phyloP scores from a whole-genome alignment of 2,797 vertebrate species.

The Falco cherrug region DNA sequence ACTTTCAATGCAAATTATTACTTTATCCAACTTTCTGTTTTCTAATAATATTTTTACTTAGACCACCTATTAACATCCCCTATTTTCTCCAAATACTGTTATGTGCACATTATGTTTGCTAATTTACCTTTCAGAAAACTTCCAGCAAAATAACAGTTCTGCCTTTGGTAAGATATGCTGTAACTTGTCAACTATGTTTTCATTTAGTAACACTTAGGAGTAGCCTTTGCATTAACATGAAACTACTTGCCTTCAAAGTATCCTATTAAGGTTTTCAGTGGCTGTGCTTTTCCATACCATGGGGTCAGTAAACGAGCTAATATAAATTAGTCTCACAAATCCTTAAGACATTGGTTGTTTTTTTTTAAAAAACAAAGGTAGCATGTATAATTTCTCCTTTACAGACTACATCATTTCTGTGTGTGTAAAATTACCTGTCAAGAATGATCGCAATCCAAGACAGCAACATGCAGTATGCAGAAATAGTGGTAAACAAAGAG shows the following conservation, averaged over 20 bases:
- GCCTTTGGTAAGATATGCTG: neutral
- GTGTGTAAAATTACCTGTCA: neutral
- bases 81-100: conserved; percentile 12
- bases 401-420: conserved; percentile 2
- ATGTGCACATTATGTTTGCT: neutral
- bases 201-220: conserved; percentile 38
- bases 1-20: conserved; percentile 23
- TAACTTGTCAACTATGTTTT: neutral
- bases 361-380: neutral
- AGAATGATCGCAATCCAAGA: conserved; percentile 18
- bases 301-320: conserved; percentile 7
- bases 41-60: conserved; percentile 34
- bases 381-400: neutral
- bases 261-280: conserved; percentile 53
- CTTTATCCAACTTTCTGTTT: conserved; percentile 28
- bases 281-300: conserved; percentile 62
- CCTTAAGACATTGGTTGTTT: neutral
- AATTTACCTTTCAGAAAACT: neutral
- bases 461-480: conserved; percentile 53
- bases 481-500: conserved; percentile 74
- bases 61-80: neutral
- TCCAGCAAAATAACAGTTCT: neutral
- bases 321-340: neutral
- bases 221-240: conserved; percentile 49
- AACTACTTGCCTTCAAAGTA: conserved; percentile 58